Conservation (phyloP, 2,113 vertebrate species). For the Varanus komodoensis region DNA sequence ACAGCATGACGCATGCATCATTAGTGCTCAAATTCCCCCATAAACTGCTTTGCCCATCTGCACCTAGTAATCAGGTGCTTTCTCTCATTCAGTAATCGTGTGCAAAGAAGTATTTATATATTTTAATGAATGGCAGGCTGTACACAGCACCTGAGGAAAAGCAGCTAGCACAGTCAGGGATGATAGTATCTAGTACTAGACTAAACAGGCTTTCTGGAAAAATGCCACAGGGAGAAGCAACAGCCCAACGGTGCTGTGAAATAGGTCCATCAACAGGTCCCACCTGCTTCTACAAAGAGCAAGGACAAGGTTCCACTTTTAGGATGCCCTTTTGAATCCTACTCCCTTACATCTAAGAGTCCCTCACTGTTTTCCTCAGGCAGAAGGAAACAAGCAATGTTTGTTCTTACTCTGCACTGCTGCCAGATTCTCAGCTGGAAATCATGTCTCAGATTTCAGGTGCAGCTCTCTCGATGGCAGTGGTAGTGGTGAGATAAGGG, state of each 20-base stretch:
- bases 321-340: too few relatives aligned
- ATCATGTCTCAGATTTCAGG: background rate
- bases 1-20: slow-evolving; percentile 23
- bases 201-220: slow-evolving; percentile 18
- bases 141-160: background rate
- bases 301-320: background rate
- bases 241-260: background rate
- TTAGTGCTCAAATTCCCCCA: rapidly evolving
- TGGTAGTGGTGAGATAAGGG: too few relatives aligned
- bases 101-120: slow-evolving; percentile 34
- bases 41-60: slow-evolving; percentile 38
- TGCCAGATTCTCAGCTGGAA: background rate
- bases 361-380: background rate
- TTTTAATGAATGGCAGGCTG: slow-evolving; percentile 26
- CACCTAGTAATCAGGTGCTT: slow-evolving; percentile 1
- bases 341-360: background rate
- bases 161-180: background rate
- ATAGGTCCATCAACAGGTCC: background rate
- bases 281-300: background rate
- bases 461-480: background rate
- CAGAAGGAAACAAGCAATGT: background rate
- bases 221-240: background rate
- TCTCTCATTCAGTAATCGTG: background rate
- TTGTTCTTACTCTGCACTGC: background rate
- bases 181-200: slow-evolving; percentile 10